Evolutionary conservation across 1,140 invertebrate species (phyloP).

Genomic region (Aphelenchoides besseyi): DNA sequence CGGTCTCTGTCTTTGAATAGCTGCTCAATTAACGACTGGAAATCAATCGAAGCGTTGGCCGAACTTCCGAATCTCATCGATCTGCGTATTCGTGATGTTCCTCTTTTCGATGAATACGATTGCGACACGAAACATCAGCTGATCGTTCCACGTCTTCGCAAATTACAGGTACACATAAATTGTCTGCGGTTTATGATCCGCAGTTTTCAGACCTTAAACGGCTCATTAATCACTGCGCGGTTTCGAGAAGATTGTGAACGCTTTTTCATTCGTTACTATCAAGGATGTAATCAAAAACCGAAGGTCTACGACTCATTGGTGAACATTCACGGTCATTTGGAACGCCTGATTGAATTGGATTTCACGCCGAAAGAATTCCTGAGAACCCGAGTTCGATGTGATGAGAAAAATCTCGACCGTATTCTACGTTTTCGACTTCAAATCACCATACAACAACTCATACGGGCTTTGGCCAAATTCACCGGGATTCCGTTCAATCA

Average conservation of each 20-base stretch:
- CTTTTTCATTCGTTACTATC: slow-evolving; percentile 19
- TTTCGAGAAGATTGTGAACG: slow-evolving; percentile 12
- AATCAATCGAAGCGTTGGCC: slow-evolving; percentile 16
- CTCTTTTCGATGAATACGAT: slow-evolving; percentile 10
- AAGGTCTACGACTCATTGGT: slow-evolving; percentile 8
- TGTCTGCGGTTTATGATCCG: too few relatives aligned
- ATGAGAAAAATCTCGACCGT: background rate
- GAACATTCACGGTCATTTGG: slow-evolving; percentile 11
- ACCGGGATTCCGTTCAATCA: slow-evolving; percentile 19
- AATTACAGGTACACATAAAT: background rate
- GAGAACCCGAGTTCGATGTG: background rate
- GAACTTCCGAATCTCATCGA: background rate
- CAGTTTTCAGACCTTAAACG: slow-evolving; percentile 13
- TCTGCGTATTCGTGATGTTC: background rate
- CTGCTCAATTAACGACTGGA: slow-evolving; percentile 6
- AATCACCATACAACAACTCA: background rate
- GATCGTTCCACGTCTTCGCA: background rate
- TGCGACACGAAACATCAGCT: slow-evolving; percentile 13
- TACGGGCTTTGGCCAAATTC: background rate
- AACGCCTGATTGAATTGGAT: slow-evolving; percentile 8
- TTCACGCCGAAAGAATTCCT: slow-evolving; percentile 9
- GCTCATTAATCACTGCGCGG: background rate
- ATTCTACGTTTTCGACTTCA: slow-evolving; percentile 6
- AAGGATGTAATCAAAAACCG: background rate
- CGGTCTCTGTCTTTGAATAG: background rate